Conservation (phyloP, 2,113 vertebrate species). For the Percopsis transmontana region DNA sequence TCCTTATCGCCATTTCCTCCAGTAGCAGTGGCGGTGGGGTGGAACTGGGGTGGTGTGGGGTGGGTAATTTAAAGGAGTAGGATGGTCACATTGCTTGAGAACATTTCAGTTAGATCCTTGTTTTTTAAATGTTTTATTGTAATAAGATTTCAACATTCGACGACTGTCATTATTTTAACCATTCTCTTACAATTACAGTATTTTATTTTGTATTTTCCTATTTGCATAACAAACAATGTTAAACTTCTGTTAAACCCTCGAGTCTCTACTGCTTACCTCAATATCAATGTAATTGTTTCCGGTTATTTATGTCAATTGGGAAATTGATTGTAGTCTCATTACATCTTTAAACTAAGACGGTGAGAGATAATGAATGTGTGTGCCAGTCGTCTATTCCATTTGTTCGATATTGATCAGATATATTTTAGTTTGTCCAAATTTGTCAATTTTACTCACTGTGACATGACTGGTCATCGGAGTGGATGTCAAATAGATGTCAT, state of each 20-base stretch:
- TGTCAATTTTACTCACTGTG: not conserved
- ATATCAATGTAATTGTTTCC: too few species aligned
- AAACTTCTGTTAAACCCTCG: too few species aligned
- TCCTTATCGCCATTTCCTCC: constrained; percentile 79
- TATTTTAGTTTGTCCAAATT: not conserved
- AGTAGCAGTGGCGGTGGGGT: constrained; percentile 57
- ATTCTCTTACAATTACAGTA: not conserved
- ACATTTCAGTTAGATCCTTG: constrained; percentile 13
- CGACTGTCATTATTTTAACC: too few species aligned
- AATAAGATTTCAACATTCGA: too few species aligned
- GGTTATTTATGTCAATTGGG: too few species aligned
- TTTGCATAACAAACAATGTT: too few species aligned
- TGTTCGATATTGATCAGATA: not conserved
- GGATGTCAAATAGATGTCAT: not conserved
- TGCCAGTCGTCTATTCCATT: not conserved
- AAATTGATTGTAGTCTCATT: not conserved
- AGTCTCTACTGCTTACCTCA: too few species aligned
- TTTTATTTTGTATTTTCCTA: constrained; percentile 23
- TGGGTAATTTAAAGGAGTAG: too few species aligned
- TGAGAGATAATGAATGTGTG: constrained; percentile 4
- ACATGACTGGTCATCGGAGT: not conserved
- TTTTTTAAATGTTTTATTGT: too few species aligned
- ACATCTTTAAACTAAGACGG: not conserved
- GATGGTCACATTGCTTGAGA: not conserved
- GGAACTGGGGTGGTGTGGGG: constrained; percentile 11